Evolutionary conservation across 2,113 vertebrate genomes (phyloP).

Genomic region (Choloepus hoffmanni): DNA sequence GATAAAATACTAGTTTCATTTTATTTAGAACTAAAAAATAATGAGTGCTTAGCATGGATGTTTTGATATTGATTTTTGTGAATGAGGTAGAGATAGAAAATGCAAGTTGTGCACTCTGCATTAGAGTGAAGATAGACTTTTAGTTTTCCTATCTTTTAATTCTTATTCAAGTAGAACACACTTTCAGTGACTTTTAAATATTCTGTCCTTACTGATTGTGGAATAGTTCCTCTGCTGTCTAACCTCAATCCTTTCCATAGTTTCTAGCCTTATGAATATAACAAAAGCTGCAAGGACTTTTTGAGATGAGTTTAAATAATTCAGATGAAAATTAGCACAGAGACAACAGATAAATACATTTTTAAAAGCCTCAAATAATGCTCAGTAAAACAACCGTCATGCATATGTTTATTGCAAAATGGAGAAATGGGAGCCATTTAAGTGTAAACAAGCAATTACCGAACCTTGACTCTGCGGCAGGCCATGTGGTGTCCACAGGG

Average conservation of each 20-base stretch:
- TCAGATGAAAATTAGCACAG: conserved; percentile 45
- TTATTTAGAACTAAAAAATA: not conserved
- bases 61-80: conserved; percentile 54
- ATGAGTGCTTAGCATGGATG: not conserved
- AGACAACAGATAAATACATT: conserved; percentile 30
- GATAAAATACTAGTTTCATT: conserved; percentile 15
- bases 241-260: not conserved
- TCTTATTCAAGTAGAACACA: conserved; percentile 6
- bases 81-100: not conserved
- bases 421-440: not conserved
- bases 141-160: not conserved
- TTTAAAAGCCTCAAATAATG: not conserved
- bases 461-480: rapidly evolving
- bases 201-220: not conserved
- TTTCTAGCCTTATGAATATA: not conserved
- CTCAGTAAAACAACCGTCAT: not conserved
- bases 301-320: conserved; percentile 39
- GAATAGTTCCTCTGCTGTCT: conserved; percentile 29
- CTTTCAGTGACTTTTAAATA: not conserved
- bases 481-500: not conserved
- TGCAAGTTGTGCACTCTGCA: not conserved
- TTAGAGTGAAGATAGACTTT: conserved; percentile 32
- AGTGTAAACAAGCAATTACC: not conserved
- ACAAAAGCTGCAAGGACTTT: conserved; percentile 25
- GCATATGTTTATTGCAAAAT: not conserved